phyloP scores from a whole-genome alignment of 2,888 invertebrate species.

The Cerceris ruficornis region DNA sequence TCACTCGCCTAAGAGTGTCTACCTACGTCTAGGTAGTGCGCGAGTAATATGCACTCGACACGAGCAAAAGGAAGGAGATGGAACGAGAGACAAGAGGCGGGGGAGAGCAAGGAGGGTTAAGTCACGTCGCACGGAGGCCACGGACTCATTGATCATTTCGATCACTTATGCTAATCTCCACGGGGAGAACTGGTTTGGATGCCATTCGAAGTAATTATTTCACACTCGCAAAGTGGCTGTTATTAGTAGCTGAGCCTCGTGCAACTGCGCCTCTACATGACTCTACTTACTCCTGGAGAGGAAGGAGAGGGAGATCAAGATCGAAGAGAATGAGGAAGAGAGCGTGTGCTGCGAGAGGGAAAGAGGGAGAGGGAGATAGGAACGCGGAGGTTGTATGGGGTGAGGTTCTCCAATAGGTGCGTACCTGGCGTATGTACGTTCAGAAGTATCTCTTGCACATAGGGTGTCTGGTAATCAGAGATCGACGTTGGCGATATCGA shows the following conservation, averaged over 20 bases:
- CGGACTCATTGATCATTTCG: conserved; percentile 77
- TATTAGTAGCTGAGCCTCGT: conserved; percentile 70
- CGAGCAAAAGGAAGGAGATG: conserved; percentile 34
- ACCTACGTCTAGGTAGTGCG: conserved; percentile 42
- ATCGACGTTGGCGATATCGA: conserved; percentile 56
- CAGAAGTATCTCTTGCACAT: conserved; percentile 15
- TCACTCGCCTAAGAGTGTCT: conserved; percentile 47
- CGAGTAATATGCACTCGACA: conserved; percentile 43
- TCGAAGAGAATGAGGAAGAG: conserved; percentile 22
- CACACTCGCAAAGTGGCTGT: conserved; percentile 78
- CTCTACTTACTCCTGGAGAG: conserved; percentile 3
- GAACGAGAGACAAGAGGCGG: conserved; percentile 10
- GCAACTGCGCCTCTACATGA: conserved; percentile 17
- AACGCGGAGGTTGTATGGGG: conserved; percentile 28
- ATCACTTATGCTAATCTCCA: conserved; percentile 78
- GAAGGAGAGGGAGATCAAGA: conserved; percentile 19
- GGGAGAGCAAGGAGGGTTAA: conserved; percentile 39
- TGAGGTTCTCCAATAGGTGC: conserved; percentile 40
- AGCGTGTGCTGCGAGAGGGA: neutral
- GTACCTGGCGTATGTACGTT: conserved; percentile 31
- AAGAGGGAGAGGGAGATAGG: conserved; percentile 22
- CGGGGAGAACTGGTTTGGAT: conserved; percentile 75
- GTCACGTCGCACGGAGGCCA: conserved; percentile 64
- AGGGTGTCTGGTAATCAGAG: conserved; percentile 58
- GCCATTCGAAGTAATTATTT: conserved; percentile 78